phyloP scores from a whole-genome alignment of 2,888 invertebrate species.

The Eristalis intricaria region DNA sequence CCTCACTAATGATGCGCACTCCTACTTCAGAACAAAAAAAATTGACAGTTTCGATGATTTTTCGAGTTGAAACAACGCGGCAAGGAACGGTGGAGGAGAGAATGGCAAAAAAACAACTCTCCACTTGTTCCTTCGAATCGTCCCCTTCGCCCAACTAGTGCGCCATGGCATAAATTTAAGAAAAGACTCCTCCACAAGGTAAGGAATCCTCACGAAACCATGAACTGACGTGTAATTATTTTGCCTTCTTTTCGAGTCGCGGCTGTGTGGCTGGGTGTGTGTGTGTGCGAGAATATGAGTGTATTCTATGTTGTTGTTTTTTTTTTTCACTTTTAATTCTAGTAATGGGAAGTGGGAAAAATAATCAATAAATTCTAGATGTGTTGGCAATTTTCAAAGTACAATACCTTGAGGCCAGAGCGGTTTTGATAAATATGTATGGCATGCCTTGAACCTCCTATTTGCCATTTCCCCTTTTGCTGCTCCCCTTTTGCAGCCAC shows the following conservation, averaged over 20 bases:
- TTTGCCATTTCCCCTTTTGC: not conserved
- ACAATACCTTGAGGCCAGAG: slow-evolving; percentile 1
- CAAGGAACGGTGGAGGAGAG: not conserved
- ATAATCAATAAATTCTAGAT: slow-evolving; percentile 32
- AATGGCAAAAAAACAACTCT: slow-evolving; percentile 8
- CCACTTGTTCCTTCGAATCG: not conserved
- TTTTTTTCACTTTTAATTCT: slow-evolving; percentile 26
- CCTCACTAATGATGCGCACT: slow-evolving; percentile 21
- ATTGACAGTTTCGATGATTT: slow-evolving; percentile 20
- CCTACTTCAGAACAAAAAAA: not conserved
- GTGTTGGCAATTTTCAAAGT: slow-evolving; percentile 32
- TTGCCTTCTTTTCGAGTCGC: not conserved
- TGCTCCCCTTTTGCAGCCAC: no score
- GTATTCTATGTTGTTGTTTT: not conserved
- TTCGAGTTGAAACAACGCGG: not conserved
- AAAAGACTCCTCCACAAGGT: slow-evolving; percentile 10
- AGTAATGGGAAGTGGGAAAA: slow-evolving; percentile 16
- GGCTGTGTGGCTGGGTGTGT: not conserved
- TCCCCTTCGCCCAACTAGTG: not conserved
- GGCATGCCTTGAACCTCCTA: not conserved
- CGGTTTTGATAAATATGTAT: slow-evolving; percentile 4
- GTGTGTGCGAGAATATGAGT: not conserved
- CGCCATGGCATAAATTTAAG: not conserved
- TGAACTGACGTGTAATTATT: slow-evolving; percentile 13
- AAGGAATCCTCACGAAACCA: not conserved